Conservation (phyloP, 2,113 vertebrate species). For the Sylvilagus bachmani region DNA sequence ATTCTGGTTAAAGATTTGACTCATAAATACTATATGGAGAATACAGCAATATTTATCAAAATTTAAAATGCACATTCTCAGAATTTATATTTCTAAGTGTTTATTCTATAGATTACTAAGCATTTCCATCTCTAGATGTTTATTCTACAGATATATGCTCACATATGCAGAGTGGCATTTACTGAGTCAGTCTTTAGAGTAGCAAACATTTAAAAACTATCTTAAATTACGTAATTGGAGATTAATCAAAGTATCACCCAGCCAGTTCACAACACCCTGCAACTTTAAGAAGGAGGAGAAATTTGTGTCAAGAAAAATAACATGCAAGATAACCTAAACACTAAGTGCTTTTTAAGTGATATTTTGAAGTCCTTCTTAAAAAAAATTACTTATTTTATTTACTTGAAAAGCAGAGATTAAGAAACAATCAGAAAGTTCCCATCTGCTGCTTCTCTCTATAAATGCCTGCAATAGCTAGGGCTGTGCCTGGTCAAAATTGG, state of each 20-base stretch:
- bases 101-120: neutral
- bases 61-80: neutral
- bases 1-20: neutral
- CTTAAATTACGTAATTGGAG: neutral
- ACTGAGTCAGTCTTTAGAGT: neutral
- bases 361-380: neutral
- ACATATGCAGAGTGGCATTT: neutral
- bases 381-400: too few relatives aligned
- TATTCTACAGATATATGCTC: neutral
- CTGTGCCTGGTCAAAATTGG: too few relatives aligned
- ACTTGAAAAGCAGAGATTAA: too few relatives aligned
- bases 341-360: conserved; percentile 3
- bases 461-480: too few relatives aligned
- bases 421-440: too few relatives aligned
- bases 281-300: neutral
- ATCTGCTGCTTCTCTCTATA: too few relatives aligned
- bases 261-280: neutral
- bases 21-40: neutral
- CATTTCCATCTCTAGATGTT: neutral
- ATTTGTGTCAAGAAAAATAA: neutral
- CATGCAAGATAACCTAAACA: neutral
- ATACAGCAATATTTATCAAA: neutral
- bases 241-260: neutral
- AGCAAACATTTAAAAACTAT: conserved; percentile 9
- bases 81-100: neutral